phyloP scores from a whole-genome alignment of 2,113 vertebrate species.

The Cryptoleucopteryx plumbea region DNA sequence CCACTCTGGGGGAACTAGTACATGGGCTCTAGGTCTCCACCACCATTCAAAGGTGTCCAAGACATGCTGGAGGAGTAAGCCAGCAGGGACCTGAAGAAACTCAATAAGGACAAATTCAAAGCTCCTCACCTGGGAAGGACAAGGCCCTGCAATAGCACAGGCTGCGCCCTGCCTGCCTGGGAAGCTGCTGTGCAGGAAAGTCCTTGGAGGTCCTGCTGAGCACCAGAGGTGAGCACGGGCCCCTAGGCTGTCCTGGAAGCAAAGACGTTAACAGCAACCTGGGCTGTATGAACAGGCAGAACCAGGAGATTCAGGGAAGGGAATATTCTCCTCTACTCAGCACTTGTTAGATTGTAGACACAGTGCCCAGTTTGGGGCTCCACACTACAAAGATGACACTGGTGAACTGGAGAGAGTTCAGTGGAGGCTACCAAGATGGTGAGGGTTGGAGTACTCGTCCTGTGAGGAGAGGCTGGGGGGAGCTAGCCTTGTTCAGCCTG shows the following conservation, averaged over 20 bases:
- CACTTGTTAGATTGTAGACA: neutral
- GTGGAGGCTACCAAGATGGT: neutral
- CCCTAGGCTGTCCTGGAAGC: neutral
- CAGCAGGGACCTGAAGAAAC: neutral
- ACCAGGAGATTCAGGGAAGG: neutral
- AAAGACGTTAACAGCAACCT: neutral
- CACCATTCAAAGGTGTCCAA: neutral
- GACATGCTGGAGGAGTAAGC: neutral
- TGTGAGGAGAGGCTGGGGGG: neutral
- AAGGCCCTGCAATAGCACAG: neutral
- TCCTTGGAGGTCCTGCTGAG: neutral
- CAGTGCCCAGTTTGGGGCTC: neutral
- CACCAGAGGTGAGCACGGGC: neutral
- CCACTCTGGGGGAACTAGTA: accelerated
- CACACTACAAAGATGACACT: neutral
- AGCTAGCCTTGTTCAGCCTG: neutral
- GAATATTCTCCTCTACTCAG: neutral
- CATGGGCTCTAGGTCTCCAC: neutral
- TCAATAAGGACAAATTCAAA: neutral
- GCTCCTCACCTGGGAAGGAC: neutral
- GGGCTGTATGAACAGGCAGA: neutral
- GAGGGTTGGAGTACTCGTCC: neutral
- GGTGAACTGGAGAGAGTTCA: neutral
- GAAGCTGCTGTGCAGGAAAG: neutral
- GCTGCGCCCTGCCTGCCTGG: neutral